Percentiles rank a stretch among this genome's conserved stretches.
phyloP scores from a whole-genome alignment of 2,797 vertebrate genomes.

The Pitangus sulphuratus region DNA sequence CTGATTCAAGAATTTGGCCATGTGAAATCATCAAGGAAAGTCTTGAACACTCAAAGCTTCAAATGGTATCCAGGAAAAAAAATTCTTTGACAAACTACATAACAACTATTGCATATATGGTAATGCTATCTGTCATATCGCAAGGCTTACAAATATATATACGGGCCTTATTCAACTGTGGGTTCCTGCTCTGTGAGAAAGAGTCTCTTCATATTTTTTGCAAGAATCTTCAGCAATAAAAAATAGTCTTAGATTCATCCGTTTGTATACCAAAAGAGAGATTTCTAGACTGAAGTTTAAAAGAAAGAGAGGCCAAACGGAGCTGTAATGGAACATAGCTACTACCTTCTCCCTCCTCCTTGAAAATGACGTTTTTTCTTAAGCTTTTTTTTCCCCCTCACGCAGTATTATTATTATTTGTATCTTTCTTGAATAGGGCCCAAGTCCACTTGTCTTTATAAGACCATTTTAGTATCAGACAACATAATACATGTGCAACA shows the following conservation, averaged over 20 bases:
- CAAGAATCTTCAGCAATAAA: constrained; percentile 81
- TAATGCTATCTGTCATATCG: constrained; percentile 87
- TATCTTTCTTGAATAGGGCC: constrained; percentile 82
- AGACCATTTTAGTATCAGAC: constrained; percentile 88
- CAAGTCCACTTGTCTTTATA: constrained; percentile 83
- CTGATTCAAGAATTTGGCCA: constrained; percentile 89
- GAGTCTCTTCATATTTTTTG: constrained; percentile 71
- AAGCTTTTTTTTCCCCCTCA: constrained; percentile 65
- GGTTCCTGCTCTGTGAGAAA: constrained; percentile 75
- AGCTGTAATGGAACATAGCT: constrained; percentile 68
- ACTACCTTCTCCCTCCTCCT: constrained; percentile 70
- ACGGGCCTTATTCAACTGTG: constrained; percentile 82
- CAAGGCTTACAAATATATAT: constrained; percentile 88
- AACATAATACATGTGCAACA: constrained; percentile 96
- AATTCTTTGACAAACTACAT: constrained; percentile 83
- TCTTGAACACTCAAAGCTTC: constrained; percentile 85
- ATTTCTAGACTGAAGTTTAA: constrained; percentile 76
- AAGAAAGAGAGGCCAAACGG: constrained; percentile 75
- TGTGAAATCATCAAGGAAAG: constrained; percentile 87
- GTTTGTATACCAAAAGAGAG: constrained; percentile 81
- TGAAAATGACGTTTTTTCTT: constrained; percentile 66
- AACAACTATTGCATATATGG: constrained; percentile 88
- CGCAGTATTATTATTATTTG: constrained; percentile 64
- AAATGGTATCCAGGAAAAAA: constrained; percentile 84
- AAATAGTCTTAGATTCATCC: constrained; percentile 78